A percentile compares a stretch with the other conserved stretches of the same genome.
Evolutionary conservation across 2,797 vertebrate genomes (phyloP).

Genomic region (Anabacerthia variegaticeps): DNA sequence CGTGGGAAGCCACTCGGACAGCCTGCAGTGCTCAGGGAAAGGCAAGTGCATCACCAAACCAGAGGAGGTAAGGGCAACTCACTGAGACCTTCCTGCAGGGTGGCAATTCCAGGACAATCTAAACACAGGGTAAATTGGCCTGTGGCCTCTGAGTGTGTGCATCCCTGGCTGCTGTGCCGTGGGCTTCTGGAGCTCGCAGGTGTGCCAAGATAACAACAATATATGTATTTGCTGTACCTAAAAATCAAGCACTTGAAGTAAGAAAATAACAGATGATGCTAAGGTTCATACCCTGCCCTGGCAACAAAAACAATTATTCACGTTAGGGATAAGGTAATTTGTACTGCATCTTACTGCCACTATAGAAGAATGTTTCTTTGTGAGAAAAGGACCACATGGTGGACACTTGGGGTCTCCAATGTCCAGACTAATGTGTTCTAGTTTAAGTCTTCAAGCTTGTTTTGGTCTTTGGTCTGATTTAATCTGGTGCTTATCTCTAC

Average conservation of each 20-base stretch:
- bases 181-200: neutral
- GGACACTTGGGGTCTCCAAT: neutral
- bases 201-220: neutral
- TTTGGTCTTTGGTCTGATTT: neutral
- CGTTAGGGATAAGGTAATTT: neutral
- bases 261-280: neutral
- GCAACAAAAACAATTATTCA: neutral
- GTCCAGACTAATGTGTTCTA: neutral
- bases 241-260: neutral
- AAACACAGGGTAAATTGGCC: neutral
- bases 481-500: neutral
- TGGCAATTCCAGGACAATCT: neutral
- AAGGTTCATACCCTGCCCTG: neutral
- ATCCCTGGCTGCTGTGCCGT: neutral
- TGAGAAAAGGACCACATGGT: fast-evolving
- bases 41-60: conserved; percentile 89
- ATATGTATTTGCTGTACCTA: neutral
- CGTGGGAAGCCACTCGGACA: conserved; percentile 79
- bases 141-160: neutral
- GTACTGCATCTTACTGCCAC: neutral
- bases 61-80: conserved; percentile 83
- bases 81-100: neutral
- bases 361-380: neutral
- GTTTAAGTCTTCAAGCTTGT: neutral
- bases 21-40: conserved; percentile 89